Evolutionary conservation across 2,113 vertebrate genomes (phyloP).

Genomic region (Drymodes brunneopygia): DNA sequence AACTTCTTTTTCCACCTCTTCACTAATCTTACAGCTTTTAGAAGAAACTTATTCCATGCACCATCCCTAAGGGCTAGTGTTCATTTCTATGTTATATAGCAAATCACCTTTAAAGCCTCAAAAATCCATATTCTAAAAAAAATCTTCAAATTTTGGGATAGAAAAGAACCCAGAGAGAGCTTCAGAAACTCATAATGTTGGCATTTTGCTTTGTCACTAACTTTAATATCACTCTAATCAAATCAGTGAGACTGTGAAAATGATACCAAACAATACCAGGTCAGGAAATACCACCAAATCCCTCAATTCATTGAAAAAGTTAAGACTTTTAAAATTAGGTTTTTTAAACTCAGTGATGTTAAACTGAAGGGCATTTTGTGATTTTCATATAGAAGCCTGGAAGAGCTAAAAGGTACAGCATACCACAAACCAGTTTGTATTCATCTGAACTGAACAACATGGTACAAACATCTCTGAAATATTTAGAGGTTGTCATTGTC

Average conservation of each 20-base stretch:
- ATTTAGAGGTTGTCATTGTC: neutral
- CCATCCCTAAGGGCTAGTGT: neutral
- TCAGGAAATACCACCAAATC: conserved; percentile 70
- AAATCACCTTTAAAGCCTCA: conserved; percentile 36
- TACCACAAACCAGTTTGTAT: neutral
- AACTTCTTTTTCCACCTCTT: neutral
- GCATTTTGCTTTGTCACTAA: conserved; percentile 67
- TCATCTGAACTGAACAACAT: neutral
- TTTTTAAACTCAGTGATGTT: conserved; percentile 34
- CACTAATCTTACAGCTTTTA: neutral
- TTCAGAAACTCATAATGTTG: conserved; percentile 68
- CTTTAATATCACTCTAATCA: conserved; percentile 71
- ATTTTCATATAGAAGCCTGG: neutral
- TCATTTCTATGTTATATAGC: neutral
- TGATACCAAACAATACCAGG: conserved; percentile 63
- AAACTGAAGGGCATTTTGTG: conserved; percentile 42
- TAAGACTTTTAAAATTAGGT: conserved; percentile 67
- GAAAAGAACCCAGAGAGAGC: conserved; percentile 24
- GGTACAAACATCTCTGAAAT: neutral
- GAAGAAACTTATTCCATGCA: neutral
- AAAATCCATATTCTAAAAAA: conserved; percentile 27
- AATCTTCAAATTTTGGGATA: neutral
- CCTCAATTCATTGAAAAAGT: conserved; percentile 64
- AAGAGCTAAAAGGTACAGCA: neutral
- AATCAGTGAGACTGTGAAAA: conserved; percentile 60